Evolutionary conservation across 2,888 invertebrate species (phyloP), one percentile per base, ranked within the genome.

Genomic region (Apamea monoglypha): DNA sequence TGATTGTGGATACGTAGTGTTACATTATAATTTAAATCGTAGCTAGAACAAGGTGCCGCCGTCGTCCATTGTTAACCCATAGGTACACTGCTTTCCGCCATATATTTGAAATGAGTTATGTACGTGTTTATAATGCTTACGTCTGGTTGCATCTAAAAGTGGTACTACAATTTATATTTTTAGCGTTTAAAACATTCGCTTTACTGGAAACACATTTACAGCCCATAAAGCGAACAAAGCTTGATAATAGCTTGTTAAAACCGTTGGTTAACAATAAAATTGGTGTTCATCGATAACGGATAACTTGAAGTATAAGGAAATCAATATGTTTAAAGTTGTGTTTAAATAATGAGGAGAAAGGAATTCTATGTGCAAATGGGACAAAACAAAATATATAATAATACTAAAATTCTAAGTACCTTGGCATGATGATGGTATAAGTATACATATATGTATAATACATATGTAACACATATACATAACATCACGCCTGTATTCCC

Each of bases 181-280:
- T 50, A 85, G 63, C 83, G 67, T 83, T 80, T 40, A 83, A 85
- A 85, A 77, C 75, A 66, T 74, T 59, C 40, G 44, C 76, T 61
- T 71, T 74, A 74, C 78, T 74, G 69, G 40, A 83, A 86, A 86
- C 61, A 63, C 69, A 76, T 86, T 86, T 81, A 86, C 84, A 76
- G 76, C 76, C 87, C 84, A 86, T 86, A 86, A 86, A 86, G 47
- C 32, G 72, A 74, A 84, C 81, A 86, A 87, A 84, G 87, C 70
- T 75, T 78, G 61, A 78, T 87, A 81, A 78, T 78, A 78, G 84
- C 79, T 83, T 40, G 74, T 84, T 84, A 81, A 64, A 78, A 84
- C 87, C 87, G 81, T 86, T 81, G 81, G 71, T 74, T 76, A 18
- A 78, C 76, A 73, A 84, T 86, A 86, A 86, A 74, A 84, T 84